These are phyloP conservation scores for Pavo muticus DNA, from an alignment of 2,113 vertebrate genomes.

Conservation along the genomic window DNA sequence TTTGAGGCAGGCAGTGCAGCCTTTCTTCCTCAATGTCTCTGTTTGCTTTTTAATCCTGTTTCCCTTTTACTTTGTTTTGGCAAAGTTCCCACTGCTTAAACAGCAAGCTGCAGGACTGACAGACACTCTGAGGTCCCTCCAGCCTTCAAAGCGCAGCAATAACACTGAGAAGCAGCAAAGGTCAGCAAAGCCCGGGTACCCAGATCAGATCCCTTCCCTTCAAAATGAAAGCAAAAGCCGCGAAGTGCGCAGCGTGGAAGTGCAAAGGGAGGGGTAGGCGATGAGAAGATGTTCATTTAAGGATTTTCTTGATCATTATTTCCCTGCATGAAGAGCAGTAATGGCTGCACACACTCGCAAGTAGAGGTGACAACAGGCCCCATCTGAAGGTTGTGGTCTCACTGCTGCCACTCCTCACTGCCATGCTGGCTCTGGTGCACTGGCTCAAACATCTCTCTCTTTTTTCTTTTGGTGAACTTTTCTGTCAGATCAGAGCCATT, in stretches of 20 bases:
- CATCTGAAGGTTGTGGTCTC: neutral
- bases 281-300: neutral
- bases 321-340: neutral
- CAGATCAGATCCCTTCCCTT: fast-evolving
- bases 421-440: fast-evolving
- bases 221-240: constrained; percentile 31
- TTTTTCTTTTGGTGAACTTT: too few species aligned
- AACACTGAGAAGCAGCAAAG: fast-evolving
- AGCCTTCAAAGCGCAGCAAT: neutral
- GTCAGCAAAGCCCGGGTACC: neutral
- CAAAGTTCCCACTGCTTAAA: neutral
- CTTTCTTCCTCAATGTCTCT: neutral
- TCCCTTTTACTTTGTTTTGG: neutral
- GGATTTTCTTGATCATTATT: neutral
- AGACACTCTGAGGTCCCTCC: neutral
- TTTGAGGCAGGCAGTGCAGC: neutral
- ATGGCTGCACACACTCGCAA: neutral
- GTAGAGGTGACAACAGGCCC: neutral
- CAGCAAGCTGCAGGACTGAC: neutral
- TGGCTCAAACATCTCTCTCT: fast-evolving
- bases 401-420: fast-evolving
- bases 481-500: neutral
- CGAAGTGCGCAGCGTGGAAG: neutral
- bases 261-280: neutral
- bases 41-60: neutral